Base-by-base conservation (phyloP, 2,888 invertebrate genomes). In the Mesopsocus fuscifrons region DNA sequence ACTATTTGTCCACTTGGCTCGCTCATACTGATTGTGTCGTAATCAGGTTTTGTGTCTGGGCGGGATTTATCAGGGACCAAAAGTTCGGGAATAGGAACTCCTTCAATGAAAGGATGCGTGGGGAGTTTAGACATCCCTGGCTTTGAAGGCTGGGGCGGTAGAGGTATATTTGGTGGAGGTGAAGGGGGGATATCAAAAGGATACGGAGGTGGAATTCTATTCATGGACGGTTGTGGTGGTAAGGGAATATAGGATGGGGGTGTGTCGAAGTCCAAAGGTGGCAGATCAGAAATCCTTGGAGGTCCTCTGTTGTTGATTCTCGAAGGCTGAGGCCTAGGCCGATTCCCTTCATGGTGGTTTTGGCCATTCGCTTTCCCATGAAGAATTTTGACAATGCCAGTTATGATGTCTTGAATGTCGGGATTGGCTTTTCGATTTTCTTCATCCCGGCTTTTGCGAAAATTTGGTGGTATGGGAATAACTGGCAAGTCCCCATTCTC, bases 231-330 rank as follows among this genome's bases (percentile, higher is more conserved):
- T 13, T 59, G 60, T 1, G 59, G 58, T 17, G 64, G 60, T 34
- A 45, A 34, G 17, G 45, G 47, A 16, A 44, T 21, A 4, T 41
- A 52, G 52, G 66, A 56, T 51, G 66, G 65, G 8, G 68, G 67
- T 1, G 66, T 59, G 51, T 77, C 76, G 48, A 74, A 73, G 46
- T 77, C 75, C 21, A 81, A 52, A 0, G 74, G 73, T 33, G 79
- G 78, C 0, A 77, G 68, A 52, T 85, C 84, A 0, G 81, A 74
- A 49, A 87, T 80, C 49, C 84, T 70, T 0, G 89, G 88, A 1
- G 89, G 91, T 1, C 88, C 89, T 46, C 91, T 64, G 56, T 91
- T 87, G 54, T 91, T 91, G 13, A 91, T 89, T 47, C 89, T 67
- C 2, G 79, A 77, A 18, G 74, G 71, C 52, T 77, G 62, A 0